These are phyloP conservation scores for Ctenodactylus gundi DNA, from an alignment of 2,113 vertebrate species.

Conservation along the genomic window DNA sequence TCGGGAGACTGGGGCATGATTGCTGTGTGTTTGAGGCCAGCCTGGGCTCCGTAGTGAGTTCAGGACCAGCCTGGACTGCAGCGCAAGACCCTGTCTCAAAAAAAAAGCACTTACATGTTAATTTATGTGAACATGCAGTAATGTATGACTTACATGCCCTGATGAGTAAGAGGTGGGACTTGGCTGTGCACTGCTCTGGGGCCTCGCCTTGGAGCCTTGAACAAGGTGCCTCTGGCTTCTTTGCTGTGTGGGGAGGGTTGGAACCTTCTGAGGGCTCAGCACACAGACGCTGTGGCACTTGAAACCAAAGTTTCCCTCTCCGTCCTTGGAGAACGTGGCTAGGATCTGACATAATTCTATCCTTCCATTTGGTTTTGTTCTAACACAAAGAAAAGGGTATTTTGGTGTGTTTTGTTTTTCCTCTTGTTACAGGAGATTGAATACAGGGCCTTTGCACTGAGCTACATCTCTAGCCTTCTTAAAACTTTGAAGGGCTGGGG, in stretches of 20 bases:
- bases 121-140: too few species aligned
- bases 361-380: not conserved
- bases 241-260: accelerated
- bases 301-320: not conserved
- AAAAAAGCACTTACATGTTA: too few species aligned
- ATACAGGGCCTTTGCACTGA: not conserved
- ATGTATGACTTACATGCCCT: too few species aligned
- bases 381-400: not conserved
- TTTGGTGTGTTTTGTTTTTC: not conserved
- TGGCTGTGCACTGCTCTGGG: too few species aligned
- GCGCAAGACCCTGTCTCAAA: too few species aligned
- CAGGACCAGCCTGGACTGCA: too few species aligned
- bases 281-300: not conserved
- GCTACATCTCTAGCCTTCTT: not conserved
- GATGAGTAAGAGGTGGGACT: too few species aligned
- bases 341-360: not conserved
- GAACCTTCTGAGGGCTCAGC: accelerated
- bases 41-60: too few species aligned
- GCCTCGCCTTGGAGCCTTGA: accelerated
- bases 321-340: not conserved
- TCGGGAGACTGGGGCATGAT: too few species aligned
- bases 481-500: too few species aligned
- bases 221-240: not conserved
- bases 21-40: too few species aligned
- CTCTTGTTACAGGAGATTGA: not conserved